phyloP scores from a whole-genome alignment of 2,797 vertebrate species.

The Hippoglossus hippoglossus region DNA sequence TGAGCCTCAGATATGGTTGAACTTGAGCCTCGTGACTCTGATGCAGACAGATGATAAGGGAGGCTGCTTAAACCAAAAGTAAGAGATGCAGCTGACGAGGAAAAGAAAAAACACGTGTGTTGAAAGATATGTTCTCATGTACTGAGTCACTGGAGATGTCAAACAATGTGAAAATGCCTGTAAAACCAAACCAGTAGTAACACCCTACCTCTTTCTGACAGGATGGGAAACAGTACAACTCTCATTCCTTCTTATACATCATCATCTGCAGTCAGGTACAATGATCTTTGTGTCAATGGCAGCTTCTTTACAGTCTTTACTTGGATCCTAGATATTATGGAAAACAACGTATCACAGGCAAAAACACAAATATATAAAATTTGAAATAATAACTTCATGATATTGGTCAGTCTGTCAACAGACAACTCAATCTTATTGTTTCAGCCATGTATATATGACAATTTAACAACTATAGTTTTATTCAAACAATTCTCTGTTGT shows the following conservation, averaged over 20 bases:
- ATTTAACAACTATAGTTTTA: neutral
- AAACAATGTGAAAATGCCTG: conserved; percentile 4
- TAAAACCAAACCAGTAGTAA: neutral
- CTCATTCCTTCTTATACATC: neutral
- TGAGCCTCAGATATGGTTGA: neutral
- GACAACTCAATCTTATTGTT: too few species aligned
- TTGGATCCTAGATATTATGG: too few species aligned
- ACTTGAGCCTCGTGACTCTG: neutral
- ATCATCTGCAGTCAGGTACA: neutral
- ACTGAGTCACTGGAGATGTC: too few species aligned
- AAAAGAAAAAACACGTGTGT: neutral
- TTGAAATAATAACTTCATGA: too few species aligned
- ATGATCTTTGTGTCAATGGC: neutral
- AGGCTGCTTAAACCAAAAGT: neutral
- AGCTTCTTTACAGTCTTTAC: too few species aligned
- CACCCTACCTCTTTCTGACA: neutral
- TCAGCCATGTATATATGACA: too few species aligned
- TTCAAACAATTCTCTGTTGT: neutral
- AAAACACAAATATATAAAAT: too few species aligned
- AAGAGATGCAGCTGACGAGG: neutral
- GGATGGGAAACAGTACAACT: neutral
- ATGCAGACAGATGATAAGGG: neutral
- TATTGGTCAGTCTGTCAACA: too few species aligned
- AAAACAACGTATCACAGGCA: too few species aligned
- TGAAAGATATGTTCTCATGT: neutral